Percentiles rank a stretch among this genome's conserved stretches.
Conservation (phyloP, 1,140 invertebrate genomes). For the Saccostrea cuccullata region DNA sequence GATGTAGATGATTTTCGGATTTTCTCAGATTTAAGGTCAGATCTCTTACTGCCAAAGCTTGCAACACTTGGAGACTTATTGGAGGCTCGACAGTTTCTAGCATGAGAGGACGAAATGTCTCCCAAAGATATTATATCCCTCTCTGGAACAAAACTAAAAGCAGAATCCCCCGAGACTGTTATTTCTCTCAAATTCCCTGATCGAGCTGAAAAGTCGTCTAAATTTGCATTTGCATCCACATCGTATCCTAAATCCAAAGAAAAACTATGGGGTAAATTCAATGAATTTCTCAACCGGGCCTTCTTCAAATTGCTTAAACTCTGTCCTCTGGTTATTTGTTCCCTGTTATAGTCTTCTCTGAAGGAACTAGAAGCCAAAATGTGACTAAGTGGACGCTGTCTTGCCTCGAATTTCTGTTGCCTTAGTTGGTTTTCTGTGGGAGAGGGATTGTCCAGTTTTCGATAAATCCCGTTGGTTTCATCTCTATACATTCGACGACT, state of each 20-base stretch:
- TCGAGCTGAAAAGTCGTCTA: neutral
- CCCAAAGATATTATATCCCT: constrained; percentile 1
- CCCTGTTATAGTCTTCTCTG: constrained; percentile 1
- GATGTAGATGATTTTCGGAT: neutral
- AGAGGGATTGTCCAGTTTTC: neutral
- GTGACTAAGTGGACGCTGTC: constrained; percentile 17
- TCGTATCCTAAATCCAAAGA: constrained; percentile 16
- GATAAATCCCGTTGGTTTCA: constrained; percentile 16
- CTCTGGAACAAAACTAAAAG: constrained; percentile 26
- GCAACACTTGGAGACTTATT: neutral
- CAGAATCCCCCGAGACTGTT: neutral
- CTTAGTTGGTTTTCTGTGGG: neutral
- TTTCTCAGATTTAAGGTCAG: neutral
- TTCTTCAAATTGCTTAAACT: constrained; percentile 26
- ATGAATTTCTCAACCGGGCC: constrained; percentile 19
- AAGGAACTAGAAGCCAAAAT: constrained; percentile 35
- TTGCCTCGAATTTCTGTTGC: neutral
- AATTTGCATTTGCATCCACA: constrained; percentile 27
- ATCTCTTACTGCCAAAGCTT: neutral
- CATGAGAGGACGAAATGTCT: neutral
- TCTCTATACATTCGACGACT: constrained; percentile 33
- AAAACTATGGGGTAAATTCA: constrained; percentile 31
- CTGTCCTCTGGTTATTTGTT: neutral
- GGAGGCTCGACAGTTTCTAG: neutral
- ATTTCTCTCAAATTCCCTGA: neutral